Percentiles rank a stretch among this genome's conserved stretches.
Conservation (phyloP, 1,140 invertebrate species). For the Drosophila pseudoobscura region DNA sequence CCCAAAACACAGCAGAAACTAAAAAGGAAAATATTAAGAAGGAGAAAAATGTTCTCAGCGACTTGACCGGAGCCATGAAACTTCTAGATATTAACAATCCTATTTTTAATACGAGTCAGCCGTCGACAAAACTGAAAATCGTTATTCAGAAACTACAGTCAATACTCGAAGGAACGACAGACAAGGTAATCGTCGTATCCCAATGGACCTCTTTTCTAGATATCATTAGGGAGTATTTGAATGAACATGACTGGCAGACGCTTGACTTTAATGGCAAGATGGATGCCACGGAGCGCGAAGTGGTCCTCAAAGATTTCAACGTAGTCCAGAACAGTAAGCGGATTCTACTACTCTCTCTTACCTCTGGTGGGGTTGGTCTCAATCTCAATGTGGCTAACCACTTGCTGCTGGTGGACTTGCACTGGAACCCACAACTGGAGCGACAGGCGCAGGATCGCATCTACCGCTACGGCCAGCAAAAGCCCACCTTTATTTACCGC, state of each 20-base stretch:
- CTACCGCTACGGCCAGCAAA: constrained; percentile 59
- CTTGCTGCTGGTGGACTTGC: constrained; percentile 51
- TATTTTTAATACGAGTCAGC: constrained; percentile 34
- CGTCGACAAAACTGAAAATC: constrained; percentile 39
- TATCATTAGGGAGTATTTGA: constrained; percentile 31
- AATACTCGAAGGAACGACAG: constrained; percentile 32
- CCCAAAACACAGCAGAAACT: not conserved
- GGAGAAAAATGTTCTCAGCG: not conserved
- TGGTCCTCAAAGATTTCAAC: constrained; percentile 44
- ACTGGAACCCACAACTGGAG: constrained; percentile 62
- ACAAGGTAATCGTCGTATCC: constrained; percentile 57
- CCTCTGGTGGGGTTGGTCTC: constrained; percentile 56
- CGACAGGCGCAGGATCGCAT: constrained; percentile 62
- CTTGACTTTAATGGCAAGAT: constrained; percentile 50
- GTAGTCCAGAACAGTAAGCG: constrained; percentile 18
- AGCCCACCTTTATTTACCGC: constrained; percentile 83
- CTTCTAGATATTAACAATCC: constrained; percentile 47
- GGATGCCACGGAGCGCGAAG: constrained; percentile 21
- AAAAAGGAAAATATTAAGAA: no score
- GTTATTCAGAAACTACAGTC: constrained; percentile 34
- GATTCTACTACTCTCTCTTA: constrained; percentile 46
- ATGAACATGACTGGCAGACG: constrained; percentile 13
- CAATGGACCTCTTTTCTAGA: constrained; percentile 45
- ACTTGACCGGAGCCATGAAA: constrained; percentile 12
- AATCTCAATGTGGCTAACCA: constrained; percentile 64